Conservation (phyloP, 1,140 invertebrate species). For the Brachionus calyciflorus region DNA sequence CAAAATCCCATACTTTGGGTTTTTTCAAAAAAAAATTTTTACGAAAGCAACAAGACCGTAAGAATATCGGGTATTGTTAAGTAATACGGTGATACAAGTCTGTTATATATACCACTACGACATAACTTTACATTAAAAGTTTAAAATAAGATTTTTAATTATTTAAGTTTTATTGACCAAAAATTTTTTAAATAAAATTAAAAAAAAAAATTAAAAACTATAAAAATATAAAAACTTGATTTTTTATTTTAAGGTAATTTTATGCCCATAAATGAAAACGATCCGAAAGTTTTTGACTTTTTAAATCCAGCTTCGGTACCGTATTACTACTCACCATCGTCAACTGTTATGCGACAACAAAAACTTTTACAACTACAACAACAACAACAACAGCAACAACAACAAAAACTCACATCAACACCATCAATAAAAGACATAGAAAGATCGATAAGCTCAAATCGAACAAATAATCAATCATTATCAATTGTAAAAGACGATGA, state of each 20-base stretch:
- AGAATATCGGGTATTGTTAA: too few species aligned
- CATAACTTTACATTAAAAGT: too few species aligned
- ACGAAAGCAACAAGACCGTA: too few species aligned
- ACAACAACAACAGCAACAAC: neutral
- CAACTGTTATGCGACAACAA: constrained; percentile 28
- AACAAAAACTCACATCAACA: constrained; percentile 9
- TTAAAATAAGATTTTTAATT: too few species aligned
- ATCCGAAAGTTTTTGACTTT: constrained; percentile 4
- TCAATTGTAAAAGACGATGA: neutral
- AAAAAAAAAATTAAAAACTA: too few species aligned
- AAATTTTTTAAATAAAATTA: too few species aligned
- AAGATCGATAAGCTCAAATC: neutral
- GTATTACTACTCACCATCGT: constrained; percentile 25
- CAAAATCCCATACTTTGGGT: too few species aligned
- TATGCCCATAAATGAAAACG: constrained; percentile 7
- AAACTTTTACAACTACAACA: neutral
- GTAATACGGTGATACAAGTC: too few species aligned
- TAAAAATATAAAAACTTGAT: too few species aligned
- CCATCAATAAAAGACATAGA: neutral
- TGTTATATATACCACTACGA: too few species aligned
- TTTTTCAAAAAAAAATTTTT: too few species aligned
- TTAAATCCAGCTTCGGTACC: constrained; percentile 18
- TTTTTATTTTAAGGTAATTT: neutral
- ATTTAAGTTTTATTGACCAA: neutral
- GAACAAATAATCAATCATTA: neutral